Conservation (phyloP, 2,113 vertebrate genomes). For the Pandion haliaetus region DNA sequence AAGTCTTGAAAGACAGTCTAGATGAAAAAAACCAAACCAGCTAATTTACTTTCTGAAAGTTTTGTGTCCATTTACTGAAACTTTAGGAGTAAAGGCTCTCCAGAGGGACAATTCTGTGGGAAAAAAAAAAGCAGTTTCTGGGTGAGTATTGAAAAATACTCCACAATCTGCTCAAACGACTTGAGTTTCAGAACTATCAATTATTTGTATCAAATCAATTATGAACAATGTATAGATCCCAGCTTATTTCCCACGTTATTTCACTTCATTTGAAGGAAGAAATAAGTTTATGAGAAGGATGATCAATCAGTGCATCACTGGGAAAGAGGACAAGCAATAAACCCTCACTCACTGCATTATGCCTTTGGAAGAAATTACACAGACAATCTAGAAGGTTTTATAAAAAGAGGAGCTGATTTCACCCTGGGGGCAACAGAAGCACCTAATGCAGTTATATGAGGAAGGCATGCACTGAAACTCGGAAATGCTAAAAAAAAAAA, state of each 20-base stretch:
- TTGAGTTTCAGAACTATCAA: not conserved
- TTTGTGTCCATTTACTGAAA: not conserved
- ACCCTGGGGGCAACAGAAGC: not conserved
- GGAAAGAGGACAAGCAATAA: not conserved
- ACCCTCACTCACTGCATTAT: not conserved
- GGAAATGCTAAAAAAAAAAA: not conserved
- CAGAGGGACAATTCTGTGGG: not conserved
- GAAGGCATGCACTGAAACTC: not conserved
- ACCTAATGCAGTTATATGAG: not conserved
- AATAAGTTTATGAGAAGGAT: not conserved
- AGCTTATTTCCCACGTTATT: conserved; percentile 43
- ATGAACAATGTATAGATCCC: not conserved
- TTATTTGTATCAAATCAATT: conserved; percentile 20
- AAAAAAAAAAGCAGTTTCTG: not conserved
- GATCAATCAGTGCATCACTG: not conserved
- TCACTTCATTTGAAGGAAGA: conserved; percentile 10
- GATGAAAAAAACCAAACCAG: not conserved
- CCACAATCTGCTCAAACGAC: not conserved
- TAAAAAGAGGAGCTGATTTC: not conserved
- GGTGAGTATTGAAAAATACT: not conserved
- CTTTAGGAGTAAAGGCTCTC: not conserved
- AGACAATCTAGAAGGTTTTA: not conserved
- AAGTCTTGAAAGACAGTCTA: not conserved
- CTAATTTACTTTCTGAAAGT: not conserved
- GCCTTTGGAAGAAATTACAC: not conserved